Base-by-base conservation (phyloP, 1,140 invertebrate genomes). In the Platorchestia sp. region DNA sequence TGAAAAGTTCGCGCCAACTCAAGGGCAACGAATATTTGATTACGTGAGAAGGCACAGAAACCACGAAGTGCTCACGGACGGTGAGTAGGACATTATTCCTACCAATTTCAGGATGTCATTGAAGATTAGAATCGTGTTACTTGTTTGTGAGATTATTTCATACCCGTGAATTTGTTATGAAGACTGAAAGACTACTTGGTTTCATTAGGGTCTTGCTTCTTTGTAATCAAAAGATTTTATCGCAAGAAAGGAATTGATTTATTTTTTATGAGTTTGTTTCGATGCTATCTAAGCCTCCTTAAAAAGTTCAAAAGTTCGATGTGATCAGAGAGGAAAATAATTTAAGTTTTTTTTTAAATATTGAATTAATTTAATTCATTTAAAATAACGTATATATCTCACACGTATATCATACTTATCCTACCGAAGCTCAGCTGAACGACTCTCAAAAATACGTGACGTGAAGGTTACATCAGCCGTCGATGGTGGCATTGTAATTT, bases 21-120 rank as follows among this genome's bases (percentile, higher is more conserved):
- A 95, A 51, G 95, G 95, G 27, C 86, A 95, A 27, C 87, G 87
- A 86, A 53, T 95, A n/a, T 95, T 51, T 51, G 95, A 95, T 89
- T 95, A 95, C 36, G 86, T 95, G 43, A 42, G 91, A 44, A 93
- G 91, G 91, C 91, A 93, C 91, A 45, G 45, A 47, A 93, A 93
- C 40, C 91, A 93, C 47, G 43, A 93, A 45, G 6, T 93, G 45
- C 43, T 93, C 40, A 93, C 91, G 10, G 45, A 45, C 16, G 91
- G 91, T 93, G 47, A 90, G 59, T 1, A 3, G 27, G 36, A 75
- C 14, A 75, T 36, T 10, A 75, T 75, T 75, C 1, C 36, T 36
- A 27, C 59, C 27, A 75, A 27, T 36, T 10, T 19, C 14, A 3
- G 1, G 10, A 36, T 22, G 1, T 75, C 59, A 36, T 10, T 51